These are phyloP conservation scores for Tetraodon nigroviridis DNA, from an alignment of 2,113 vertebrate genomes.

Conservation along the genomic window DNA sequence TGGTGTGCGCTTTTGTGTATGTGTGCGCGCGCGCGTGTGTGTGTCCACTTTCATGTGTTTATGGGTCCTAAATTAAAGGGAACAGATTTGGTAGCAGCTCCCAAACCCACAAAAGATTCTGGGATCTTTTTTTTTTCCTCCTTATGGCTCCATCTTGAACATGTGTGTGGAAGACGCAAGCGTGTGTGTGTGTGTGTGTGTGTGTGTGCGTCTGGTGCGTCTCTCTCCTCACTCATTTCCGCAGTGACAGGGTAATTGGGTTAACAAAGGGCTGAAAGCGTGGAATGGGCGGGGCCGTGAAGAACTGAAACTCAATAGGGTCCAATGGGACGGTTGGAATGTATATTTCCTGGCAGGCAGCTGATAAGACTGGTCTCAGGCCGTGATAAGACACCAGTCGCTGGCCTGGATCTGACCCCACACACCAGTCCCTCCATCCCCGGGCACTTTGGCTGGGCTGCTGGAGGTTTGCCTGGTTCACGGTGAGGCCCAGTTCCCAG, in stretches of 20 bases:
- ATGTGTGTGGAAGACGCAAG: constrained; percentile 36
- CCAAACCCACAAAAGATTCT: constrained; percentile 71
- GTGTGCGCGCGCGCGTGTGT: constrained; percentile 7
- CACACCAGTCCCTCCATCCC: constrained; percentile 9
- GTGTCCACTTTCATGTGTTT: constrained; percentile 15
- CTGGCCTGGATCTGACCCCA: constrained; percentile 42
- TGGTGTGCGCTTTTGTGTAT: constrained; percentile 2
- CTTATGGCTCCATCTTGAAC: constrained; percentile 17
- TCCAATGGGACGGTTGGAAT: constrained; percentile 48
- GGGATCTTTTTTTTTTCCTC: constrained; percentile 64
- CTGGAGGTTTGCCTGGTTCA: constrained; percentile 7
- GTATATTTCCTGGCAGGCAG: constrained; percentile 42
- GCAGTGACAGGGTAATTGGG: constrained; percentile 40
- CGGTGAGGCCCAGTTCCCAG: too few relatives aligned
- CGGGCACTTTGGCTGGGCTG: neutral
- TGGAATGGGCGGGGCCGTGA: constrained; percentile 46
- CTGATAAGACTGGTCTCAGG: constrained; percentile 41
- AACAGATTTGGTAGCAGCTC: constrained; percentile 48
- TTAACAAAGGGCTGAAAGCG: constrained; percentile 44
- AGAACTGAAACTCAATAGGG: constrained; percentile 14
- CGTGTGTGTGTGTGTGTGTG: constrained; percentile 35
- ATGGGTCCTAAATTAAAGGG: constrained; percentile 71
- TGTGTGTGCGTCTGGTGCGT: constrained; percentile 14
- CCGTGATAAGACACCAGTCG: constrained; percentile 31
- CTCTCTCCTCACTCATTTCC: constrained; percentile 29